phyloP scores from a whole-genome alignment of 2,888 invertebrate genomes.

The Syrphus vitripennis region DNA sequence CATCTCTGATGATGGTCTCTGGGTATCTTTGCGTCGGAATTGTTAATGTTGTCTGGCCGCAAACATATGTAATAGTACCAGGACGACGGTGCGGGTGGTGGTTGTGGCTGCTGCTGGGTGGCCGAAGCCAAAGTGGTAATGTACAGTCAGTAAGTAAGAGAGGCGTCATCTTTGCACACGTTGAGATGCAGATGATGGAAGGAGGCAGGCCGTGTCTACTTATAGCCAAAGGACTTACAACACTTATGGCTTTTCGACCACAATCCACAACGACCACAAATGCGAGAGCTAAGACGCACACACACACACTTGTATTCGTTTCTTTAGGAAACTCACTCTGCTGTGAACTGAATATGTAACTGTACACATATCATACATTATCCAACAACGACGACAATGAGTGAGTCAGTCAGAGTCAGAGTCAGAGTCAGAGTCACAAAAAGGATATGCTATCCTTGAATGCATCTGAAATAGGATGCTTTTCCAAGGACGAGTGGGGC shows the following conservation, averaged over 20 bases:
- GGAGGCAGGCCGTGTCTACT: constrained; percentile 22
- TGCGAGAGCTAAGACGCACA: constrained; percentile 37
- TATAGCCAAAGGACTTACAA: constrained; percentile 46
- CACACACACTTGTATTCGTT: constrained; percentile 4
- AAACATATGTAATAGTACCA: constrained; percentile 45
- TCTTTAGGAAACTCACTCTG: background rate
- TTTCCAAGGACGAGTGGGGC: constrained; percentile 5
- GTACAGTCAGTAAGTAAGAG: background rate
- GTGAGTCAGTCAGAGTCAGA: constrained; percentile 23
- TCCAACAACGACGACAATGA: background rate
- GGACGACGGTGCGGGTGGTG: background rate
- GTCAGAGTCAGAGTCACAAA: background rate
- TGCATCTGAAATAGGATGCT: constrained; percentile 42
- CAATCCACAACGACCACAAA: constrained; percentile 47
- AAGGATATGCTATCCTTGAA: constrained; percentile 50
- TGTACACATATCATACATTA: background rate
- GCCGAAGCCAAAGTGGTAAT: background rate
- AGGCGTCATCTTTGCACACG: constrained; percentile 30
- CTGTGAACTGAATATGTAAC: background rate
- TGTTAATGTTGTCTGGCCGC: constrained; percentile 68
- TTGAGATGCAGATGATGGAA: background rate
- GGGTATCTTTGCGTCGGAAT: constrained; percentile 47
- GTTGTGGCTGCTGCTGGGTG: background rate
- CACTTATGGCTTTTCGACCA: constrained; percentile 61
- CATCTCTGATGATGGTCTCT: background rate